These are phyloP conservation scores for Eucidaris tribuloides DNA, from an alignment of 35 echinoderm and acorn worm species.

Conservation along the genomic window DNA sequence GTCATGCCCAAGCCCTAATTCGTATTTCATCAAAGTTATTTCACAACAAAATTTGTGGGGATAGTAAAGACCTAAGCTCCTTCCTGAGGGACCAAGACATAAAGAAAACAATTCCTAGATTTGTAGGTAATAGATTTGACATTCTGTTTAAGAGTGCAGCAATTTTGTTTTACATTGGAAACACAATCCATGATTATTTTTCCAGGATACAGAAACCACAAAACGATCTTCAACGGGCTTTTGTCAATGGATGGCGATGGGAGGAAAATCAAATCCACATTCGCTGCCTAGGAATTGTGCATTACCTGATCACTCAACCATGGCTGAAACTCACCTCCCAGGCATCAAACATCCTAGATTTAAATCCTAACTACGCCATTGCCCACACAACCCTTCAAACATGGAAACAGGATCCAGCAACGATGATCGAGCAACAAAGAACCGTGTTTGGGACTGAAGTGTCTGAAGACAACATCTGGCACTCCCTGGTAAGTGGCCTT, in stretches of 20 bases:
- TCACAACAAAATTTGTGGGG: not conserved
- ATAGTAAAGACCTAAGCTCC: not conserved
- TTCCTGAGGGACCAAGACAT: not conserved
- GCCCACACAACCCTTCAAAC: not conserved
- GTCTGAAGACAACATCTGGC: not conserved
- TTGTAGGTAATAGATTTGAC: constrained; percentile 14
- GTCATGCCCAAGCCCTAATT: not conserved
- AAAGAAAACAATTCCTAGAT: not conserved
- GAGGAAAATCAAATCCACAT: not conserved
- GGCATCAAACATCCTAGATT: not conserved
- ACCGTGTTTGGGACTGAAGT: not conserved
- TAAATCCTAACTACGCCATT: not conserved
- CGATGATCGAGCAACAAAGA: not conserved
- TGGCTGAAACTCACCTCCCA: not conserved
- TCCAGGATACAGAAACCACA: not conserved
- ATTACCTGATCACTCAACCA: not conserved
- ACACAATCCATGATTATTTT: not conserved
- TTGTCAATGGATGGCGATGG: not conserved
- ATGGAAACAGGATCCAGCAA: not conserved
- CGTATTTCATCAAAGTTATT: not conserved
- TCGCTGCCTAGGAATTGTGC: not conserved
- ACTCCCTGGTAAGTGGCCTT: too few relatives aligned
- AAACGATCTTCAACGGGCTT: not conserved
- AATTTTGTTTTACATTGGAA: not conserved
- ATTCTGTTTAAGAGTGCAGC: not conserved